phyloP scores from a whole-genome alignment of 2,797 vertebrate genomes.

The Chelon auratus region DNA sequence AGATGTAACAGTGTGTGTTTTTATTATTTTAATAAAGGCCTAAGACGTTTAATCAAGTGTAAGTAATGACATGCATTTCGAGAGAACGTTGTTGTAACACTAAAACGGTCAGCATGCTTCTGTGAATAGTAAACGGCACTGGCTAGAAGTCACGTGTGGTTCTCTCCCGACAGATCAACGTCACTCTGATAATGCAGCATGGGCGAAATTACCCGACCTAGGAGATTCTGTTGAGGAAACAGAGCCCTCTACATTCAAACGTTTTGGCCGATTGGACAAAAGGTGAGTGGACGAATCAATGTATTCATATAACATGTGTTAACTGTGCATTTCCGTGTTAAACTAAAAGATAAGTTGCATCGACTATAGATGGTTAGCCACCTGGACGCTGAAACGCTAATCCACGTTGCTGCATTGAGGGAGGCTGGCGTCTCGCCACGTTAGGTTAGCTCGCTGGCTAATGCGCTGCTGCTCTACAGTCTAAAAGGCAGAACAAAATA shows the following conservation, averaged over 20 bases:
- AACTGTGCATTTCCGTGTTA: not conserved
- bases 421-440: conserved; percentile 73
- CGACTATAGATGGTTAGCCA: conserved; percentile 49
- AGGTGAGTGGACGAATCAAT: conserved; percentile 63
- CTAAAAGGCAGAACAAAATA: not conserved
- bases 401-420: conserved; percentile 79
- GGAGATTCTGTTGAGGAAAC: conserved; percentile 68
- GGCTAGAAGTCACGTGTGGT: conserved; percentile 68
- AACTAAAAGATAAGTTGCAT: conserved; percentile 1
- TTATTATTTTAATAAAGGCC: too few species aligned
- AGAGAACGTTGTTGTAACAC: conserved; percentile 14
- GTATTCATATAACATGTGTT: not conserved
- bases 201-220: conserved; percentile 82
- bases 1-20: too few species aligned
- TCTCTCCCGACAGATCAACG: conserved; percentile 33
- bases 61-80: too few species aligned
- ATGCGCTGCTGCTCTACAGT: conserved; percentile 23
- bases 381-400: conserved; percentile 68
- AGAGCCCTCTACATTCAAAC: conserved; percentile 42
- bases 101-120: conserved; percentile 30
- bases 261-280: conserved; percentile 61
- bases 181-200: conserved; percentile 86
- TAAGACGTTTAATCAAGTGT: too few species aligned
- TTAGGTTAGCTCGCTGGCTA: conserved; percentile 78
- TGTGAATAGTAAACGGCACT: conserved; percentile 73